Base-by-base conservation (phyloP, 2,113 vertebrate species). In the Martes martes region DNA sequence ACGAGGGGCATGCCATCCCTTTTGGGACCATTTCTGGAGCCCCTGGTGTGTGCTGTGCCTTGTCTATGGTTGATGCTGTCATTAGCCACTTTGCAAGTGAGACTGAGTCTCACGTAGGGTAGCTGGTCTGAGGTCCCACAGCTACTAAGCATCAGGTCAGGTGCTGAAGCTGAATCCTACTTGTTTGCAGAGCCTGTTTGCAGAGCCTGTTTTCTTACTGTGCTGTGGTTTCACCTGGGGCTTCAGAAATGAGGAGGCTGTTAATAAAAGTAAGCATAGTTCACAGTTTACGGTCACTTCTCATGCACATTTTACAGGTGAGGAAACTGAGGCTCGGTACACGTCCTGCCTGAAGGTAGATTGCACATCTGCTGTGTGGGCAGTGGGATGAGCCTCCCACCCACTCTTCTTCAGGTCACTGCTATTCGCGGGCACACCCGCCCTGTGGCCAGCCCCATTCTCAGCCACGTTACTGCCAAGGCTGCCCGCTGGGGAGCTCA, bases 341-440 rank as follows among this genome's bases (percentile, higher is more conserved):
- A 11, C 28, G 13, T 6, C 74, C 82, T 94, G 87, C 11, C 31
- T 11, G 31, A 26, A 71, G 87, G 82, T 23, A 39, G 59, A 28
- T 1, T 6, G 4, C 74, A 80, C 36, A 33, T 57, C n/a, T 13
- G 7, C n/a, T 33, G 28, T 4, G 7, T 50, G 52, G 47, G 14
- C 28, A 23, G 36, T 1, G 7, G 26, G 15, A 10, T 7, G 0
- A 36, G 45, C 33, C 31, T 42, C 18, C 52, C 31, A 50, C 18
- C 26, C 4, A 1, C 24, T 47, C 28, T 21, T 16, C 33, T 14
- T 57, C 47, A 18, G 50, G 26, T 15, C 31, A 2, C 16, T 4
- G 42, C 69, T 45, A 1, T 13, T 26, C 13, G 2, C 26, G 3
- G 13, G 1, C 10, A 0, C 3, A 2, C 45, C 21, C 3, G 47